Evolutionary conservation across 2,113 vertebrate genomes (phyloP), one percentile per base, ranked within the genome.

Genomic region (Brachypodius melanocephalos): DNA sequence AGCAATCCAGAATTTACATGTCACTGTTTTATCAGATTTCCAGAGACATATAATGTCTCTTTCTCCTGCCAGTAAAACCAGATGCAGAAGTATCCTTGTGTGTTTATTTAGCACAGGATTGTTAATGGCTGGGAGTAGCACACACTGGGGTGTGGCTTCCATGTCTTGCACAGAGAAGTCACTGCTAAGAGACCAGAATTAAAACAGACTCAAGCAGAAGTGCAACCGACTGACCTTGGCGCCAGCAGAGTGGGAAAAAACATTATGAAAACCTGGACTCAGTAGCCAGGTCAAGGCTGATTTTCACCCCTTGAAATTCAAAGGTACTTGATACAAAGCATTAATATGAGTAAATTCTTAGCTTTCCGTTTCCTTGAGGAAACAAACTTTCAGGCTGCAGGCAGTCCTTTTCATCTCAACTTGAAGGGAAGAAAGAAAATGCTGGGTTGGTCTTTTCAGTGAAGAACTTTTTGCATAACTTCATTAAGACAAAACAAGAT

Each of bases 1-100:
- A 91, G 59, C 49, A 73, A 55, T 80, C 71, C 91, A 86, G 81
- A 43, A 83, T 93, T 96, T 90, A 9, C 69, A 94, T 90, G 94
- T 93, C 71, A 91, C 78, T 59, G 90, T 91, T 96, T 95, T 97
- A 96, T 96, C 96, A 96, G 93, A 93, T 96, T 96, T 96, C 94
- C 95, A 95, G 91, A 95, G 93, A 93, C 78, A 63, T 96, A 91
- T 80, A 90, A 88, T 45, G 91, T 96, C 93, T 96, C 91, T 74
- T 95, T 93, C 88, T 94, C 59, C 55, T 97, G 93, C 93, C 96
- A 96, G 51, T 91, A 97, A 95, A 96, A 80, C 82, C 96, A 96
- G 91, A 96, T 95, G 94, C 85, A 94, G 91, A 86, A 95, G 82
- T 88, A 91, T 96, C 89, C 76, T 85, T 58, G 62, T 69, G 81